Base-by-base conservation (phyloP, 2,888 invertebrate genomes). In the Tanytarsus gracilentus region DNA sequence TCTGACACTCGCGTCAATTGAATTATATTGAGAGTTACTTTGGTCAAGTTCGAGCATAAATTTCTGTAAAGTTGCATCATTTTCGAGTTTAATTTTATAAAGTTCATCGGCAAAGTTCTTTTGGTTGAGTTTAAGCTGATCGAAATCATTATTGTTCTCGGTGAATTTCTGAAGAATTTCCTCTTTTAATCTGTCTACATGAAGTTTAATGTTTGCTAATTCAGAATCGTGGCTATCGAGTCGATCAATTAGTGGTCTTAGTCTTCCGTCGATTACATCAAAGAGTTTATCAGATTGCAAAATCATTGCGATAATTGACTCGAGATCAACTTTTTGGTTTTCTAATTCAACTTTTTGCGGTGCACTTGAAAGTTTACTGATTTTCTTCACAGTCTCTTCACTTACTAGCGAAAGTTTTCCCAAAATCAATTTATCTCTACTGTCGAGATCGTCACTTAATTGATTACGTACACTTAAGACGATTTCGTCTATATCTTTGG, bases 1-100 rank as follows among this genome's bases (percentile, higher is more conserved):
- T 62, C 79, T 79, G 36, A 81, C 69, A 65, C 80, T 73, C 64
- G 76, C 76, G 51, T 80, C 71, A 0, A 81, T 79, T 63, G 78
- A 74, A n/a, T 72, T 70, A 61, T 79, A 79, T 61, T 80, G 78
- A 26, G 26, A 3, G 25, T 50, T 29, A 21, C 21, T 71, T 18
- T 60, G 62, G 25, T 71, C 69, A 16, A 73, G 71, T 52, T 73
- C 70, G n/a, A 67, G 62, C 3, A 72, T 61, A 2, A 73, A 61
- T 1, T 65, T 66, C 25, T 66, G 65, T 51, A 71, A 69, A 2
- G 68, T 68, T 33, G 67, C 63, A 63, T 70, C 70, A 51, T 68
- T 68, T 1, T 68, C 64, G 21, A 67, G 61, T 61, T 71, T 70
- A 33, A 69, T 66, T 16, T 65, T 66, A 59, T 68, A 67, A 61